Evolutionary conservation across 2,888 invertebrate genomes (phyloP).

Genomic region (Stenolophus ochropezus): DNA sequence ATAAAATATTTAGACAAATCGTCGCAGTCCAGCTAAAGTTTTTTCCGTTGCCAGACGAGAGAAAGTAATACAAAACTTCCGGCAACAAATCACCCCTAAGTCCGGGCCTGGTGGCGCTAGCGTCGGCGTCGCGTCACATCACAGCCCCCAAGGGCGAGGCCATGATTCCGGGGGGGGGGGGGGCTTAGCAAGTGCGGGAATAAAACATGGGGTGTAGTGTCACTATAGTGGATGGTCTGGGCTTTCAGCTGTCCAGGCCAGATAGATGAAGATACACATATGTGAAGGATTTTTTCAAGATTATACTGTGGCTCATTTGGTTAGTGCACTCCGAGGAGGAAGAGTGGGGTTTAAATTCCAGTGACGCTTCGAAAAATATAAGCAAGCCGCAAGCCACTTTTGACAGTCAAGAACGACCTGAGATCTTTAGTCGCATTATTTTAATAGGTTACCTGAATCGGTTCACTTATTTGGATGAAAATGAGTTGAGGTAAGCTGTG

Average conservation of each 20-base stretch:
- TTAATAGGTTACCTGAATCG: no score
- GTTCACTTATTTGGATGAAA: no score
- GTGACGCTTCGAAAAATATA: no score
- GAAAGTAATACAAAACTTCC: constrained; percentile 29
- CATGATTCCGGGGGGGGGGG: not conserved
- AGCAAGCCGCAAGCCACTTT: no score
- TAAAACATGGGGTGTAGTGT: constrained; percentile 31
- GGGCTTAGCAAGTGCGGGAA: constrained; percentile 29
- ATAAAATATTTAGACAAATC: constrained; percentile 35
- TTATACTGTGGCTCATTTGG: no score
- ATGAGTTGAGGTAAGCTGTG: no score
- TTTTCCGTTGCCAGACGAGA: constrained; percentile 1
- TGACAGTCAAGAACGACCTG: no score
- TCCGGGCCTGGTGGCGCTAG: not conserved
- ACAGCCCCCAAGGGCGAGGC: constrained; percentile 18
- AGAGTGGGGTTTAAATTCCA: no score
- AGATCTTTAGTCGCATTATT: no score
- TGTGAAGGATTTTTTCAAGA: no score
- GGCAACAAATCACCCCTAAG: constrained; percentile 34
- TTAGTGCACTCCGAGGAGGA: no score
- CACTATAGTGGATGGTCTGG: not conserved
- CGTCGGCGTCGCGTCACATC: constrained; percentile 10
- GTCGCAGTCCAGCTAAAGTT: constrained; percentile 2
- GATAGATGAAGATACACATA: no score
- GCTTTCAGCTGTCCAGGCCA: not conserved